Evolutionary conservation across 2,113 vertebrate genomes (phyloP), one percentile per base, ranked within the genome.

Genomic region (Nothobranchius kuhntae): DNA sequence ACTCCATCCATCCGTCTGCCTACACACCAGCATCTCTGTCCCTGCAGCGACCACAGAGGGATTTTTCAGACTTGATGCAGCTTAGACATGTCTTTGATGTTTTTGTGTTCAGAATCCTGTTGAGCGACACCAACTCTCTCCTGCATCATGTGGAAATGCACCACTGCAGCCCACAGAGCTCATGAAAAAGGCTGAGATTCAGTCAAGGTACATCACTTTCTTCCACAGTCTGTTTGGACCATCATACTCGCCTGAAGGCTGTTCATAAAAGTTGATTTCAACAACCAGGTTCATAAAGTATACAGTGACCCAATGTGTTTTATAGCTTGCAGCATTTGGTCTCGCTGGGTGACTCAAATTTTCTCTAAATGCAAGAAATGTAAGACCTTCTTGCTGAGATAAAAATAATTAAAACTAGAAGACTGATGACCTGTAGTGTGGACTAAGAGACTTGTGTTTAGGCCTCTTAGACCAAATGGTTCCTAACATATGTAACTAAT

Each of bases 61-160:
- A 61, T 71, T 50, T 65, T 14, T 69, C 13, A 15, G 54, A n/a
- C 30, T 54, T 9, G 68, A 71, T 59, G 61, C 63, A 65, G 26
- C 56, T 57, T 7, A 75, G 71, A 9, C n/a, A 66, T 59, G 30
- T 21, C 68, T 89, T 84, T 86, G 62, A 86, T 77, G 60, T 82
- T 65, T 30, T 68, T 73, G 13, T 60, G 48, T 65, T 73, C 13
- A 44, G 65, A 1, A 15, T 68, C 42, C 78, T 70, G 51, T 45
- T 14, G 45, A 73, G 53, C 68, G 9, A 4, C 14, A 63, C 36
- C 73, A 30, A 61, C 56, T 66, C 17, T 53, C 42, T 68, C 13
- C 60, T 52, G 47, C 53, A 59, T 61, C 36, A 1, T 54, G 40
- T 42, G 30, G 52, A 55, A 76, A 68, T 57, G 13, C 64, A 77